phyloP scores from a whole-genome alignment of 2,113 vertebrate genomes.

The Labrus mixtus region DNA sequence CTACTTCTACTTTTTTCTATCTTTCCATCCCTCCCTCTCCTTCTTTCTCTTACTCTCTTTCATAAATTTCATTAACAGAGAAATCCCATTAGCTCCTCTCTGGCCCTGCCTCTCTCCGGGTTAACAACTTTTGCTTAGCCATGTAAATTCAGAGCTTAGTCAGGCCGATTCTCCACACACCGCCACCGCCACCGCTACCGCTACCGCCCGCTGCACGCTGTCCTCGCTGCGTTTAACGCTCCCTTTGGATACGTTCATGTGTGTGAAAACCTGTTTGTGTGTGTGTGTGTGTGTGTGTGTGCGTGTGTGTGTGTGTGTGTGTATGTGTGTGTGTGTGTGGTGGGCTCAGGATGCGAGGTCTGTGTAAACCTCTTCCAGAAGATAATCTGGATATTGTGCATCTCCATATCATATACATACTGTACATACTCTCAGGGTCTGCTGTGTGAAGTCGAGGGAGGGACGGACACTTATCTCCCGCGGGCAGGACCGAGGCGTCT shows the following conservation, averaged over 20 bases:
- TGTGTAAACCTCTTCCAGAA: conserved; percentile 72
- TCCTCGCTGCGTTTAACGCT: conserved; percentile 70
- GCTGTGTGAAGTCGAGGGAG: conserved; percentile 44
- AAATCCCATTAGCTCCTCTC: conserved; percentile 84
- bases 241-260: conserved; percentile 76
- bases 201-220: conserved; percentile 38
- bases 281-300: conserved; percentile 47
- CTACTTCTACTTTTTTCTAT: conserved; percentile 4
- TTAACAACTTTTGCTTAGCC: conserved; percentile 87
- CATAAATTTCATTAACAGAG: conserved; percentile 85
- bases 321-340: conserved; percentile 43
- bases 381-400: conserved; percentile 66
- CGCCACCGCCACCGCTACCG: no score
- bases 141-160: conserved; percentile 88
- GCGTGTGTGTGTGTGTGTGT: conserved; percentile 41
- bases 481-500: conserved; percentile 62
- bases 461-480: conserved; percentile 71
- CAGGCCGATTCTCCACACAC: conserved; percentile 83
- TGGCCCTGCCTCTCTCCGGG: conserved; percentile 80
- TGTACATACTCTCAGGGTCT: conserved; percentile 49
- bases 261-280: conserved; percentile 30
- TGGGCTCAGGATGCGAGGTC: conserved; percentile 58
- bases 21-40: conserved; percentile 17
- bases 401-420: conserved; percentile 67
- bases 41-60: conserved; percentile 58